Conservation (phyloP, 2,113 vertebrate genomes). For the Tetraodon nigroviridis region DNA sequence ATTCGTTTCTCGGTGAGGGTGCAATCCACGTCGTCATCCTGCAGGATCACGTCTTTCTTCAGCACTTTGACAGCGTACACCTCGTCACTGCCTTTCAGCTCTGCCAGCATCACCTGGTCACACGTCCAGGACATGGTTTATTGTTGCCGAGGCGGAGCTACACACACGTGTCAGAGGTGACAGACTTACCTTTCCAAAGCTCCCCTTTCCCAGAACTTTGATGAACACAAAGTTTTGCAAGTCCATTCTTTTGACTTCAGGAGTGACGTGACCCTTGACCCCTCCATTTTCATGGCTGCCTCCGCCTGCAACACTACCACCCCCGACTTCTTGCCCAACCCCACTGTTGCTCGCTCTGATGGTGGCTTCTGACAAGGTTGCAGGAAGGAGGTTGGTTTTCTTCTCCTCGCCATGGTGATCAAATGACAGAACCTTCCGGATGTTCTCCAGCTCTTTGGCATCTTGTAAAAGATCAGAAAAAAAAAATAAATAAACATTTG, state of each 20-base stretch:
- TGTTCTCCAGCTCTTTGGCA: conserved; percentile 92
- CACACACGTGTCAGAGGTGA: not conserved
- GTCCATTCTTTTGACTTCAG: conserved; percentile 81
- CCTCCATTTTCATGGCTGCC: conserved; percentile 83
- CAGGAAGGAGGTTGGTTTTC: conserved; percentile 57
- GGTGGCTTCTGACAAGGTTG: conserved; percentile 61
- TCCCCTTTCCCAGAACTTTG: conserved; percentile 97
- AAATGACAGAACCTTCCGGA: conserved; percentile 91
- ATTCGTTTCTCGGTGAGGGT: conserved; percentile 96
- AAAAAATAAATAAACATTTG: not conserved
- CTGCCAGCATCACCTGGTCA: conserved; percentile 91
- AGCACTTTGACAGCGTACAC: conserved; percentile 94
- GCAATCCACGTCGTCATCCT: conserved; percentile 96
- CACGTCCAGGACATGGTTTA: not conserved
- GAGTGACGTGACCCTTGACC: conserved; percentile 67
- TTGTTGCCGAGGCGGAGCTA: not conserved
- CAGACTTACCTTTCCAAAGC: conserved; percentile 89
- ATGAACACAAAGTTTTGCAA: conserved; percentile 93
- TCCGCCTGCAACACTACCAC: conserved; percentile 48
- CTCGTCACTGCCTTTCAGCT: conserved; percentile 91
- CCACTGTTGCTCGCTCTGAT: conserved; percentile 59
- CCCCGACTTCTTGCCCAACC: conserved; percentile 76
- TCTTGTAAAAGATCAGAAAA: conserved; percentile 64
- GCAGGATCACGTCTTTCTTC: conserved; percentile 96
- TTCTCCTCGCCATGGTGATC: conserved; percentile 89